These are phyloP conservation scores for Hipparchia semele DNA, from an alignment of 2,888 invertebrate genomes.

Conservation along the genomic window DNA sequence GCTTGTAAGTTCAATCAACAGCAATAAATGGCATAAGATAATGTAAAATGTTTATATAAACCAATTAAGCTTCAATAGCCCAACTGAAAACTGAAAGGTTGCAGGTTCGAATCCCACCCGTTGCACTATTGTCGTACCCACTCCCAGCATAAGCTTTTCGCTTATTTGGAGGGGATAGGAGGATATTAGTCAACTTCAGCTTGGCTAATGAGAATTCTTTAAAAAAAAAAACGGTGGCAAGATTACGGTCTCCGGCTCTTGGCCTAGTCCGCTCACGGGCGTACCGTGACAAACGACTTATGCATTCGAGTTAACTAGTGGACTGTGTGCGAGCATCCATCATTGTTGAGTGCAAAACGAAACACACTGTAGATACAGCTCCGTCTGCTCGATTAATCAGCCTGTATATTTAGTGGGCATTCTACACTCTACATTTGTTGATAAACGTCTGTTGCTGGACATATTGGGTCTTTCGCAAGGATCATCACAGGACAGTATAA, in stretches of 20 bases:
- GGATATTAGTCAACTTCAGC: no score
- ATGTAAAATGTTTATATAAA: no score
- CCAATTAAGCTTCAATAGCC: no score
- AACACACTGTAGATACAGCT: slow-evolving; percentile 67
- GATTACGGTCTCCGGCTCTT: not conserved
- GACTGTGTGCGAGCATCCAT: slow-evolving; percentile 62
- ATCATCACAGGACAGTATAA: no score
- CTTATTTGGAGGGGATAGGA: no score
- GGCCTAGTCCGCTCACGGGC: slow-evolving; percentile 16
- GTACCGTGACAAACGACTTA: slow-evolving; percentile 59
- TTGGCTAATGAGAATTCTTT: no score
- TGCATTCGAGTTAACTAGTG: slow-evolving; percentile 58
- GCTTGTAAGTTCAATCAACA: no score
- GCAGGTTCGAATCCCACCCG: no score
- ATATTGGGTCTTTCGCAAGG: no score
- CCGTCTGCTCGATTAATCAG: slow-evolving; percentile 71
- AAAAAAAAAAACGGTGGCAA: not conserved
- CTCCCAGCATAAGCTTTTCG: no score
- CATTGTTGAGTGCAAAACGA: slow-evolving; percentile 67
- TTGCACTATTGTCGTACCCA: no score
- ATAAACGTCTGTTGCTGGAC: not conserved
- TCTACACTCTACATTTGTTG: slow-evolving; percentile 30
- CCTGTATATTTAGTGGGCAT: slow-evolving; percentile 53
- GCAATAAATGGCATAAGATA: not conserved
- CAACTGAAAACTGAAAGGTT: no score